A percentile compares a stretch with the other conserved stretches of the same genome.
These are phyloP conservation scores for Carabus problematicus DNA, from an alignment of 2,888 invertebrate species.

Conservation along the genomic window DNA sequence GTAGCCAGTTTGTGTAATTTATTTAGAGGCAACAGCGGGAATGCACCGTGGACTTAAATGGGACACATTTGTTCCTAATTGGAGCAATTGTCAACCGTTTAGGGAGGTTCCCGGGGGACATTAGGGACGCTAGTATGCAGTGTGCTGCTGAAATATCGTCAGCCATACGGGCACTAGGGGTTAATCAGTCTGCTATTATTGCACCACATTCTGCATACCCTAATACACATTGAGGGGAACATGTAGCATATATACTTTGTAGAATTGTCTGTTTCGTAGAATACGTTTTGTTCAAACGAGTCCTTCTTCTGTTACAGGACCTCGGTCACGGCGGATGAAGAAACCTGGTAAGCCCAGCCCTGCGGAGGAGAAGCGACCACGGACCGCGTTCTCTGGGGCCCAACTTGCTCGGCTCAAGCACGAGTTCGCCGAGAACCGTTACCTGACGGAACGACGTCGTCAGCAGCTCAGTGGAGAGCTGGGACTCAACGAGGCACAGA, in stretches of 20 bases:
- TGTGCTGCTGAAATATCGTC: constrained; percentile 22
- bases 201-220: not conserved
- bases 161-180: constrained; percentile 8
- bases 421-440: constrained; percentile 92
- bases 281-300: no score
- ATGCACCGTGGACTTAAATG: not conserved
- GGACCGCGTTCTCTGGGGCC: constrained; percentile 95
- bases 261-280: no score
- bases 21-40: not conserved
- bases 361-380: constrained; percentile 87
- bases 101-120: constrained; percentile 48
- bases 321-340: constrained; percentile 65
- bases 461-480: constrained; percentile 91
- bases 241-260: no score
- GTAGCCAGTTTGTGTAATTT: not conserved
- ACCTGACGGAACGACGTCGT: constrained; percentile 90
- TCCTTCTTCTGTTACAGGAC: no score
- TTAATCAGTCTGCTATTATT: constrained; percentile 40
- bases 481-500: constrained; percentile 94
- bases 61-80: constrained; percentile 56
- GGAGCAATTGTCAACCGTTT: constrained; percentile 56
- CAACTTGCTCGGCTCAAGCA: constrained; percentile 90
- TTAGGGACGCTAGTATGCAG: constrained; percentile 50
- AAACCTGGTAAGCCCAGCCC: constrained; percentile 61
- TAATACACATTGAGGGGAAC: no score